A percentile compares a stretch with the other conserved stretches of the same genome.
phyloP scores from a whole-genome alignment of 2,797 vertebrate species.

The Bucorvus abyssinicus region DNA sequence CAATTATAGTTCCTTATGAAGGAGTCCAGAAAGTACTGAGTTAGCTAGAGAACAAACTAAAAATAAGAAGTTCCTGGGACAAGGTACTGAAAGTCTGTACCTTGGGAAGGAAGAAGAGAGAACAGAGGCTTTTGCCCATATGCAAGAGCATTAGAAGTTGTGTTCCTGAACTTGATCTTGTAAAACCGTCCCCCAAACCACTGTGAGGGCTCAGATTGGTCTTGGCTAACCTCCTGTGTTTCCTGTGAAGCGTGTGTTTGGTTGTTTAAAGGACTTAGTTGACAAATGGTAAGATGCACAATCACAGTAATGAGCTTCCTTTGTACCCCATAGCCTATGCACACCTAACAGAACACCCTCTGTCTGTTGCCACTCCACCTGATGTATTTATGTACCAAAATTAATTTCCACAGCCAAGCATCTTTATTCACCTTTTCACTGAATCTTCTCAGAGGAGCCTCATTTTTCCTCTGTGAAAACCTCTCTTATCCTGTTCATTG shows the following conservation, averaged over 20 bases:
- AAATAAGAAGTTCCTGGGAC: neutral
- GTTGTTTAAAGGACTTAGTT: neutral
- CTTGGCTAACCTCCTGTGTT: neutral
- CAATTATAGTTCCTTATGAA: neutral
- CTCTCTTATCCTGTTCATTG: neutral
- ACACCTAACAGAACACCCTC: neutral
- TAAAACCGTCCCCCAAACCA: neutral
- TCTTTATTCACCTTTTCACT: neutral
- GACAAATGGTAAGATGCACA: neutral
- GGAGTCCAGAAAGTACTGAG: neutral
- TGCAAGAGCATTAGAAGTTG: neutral
- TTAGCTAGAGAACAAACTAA: neutral
- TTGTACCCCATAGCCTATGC: neutral
- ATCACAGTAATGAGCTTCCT: neutral
- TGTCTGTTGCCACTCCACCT: neutral
- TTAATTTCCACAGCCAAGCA: neutral
- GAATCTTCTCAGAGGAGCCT: neutral
- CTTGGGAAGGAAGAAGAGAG: neutral
- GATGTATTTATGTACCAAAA: neutral
- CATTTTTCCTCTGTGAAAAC: neutral
- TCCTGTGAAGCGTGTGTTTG: accelerated
- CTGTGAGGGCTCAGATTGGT: neutral
- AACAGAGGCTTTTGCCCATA: neutral
- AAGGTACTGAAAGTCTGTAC: neutral
- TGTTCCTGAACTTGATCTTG: neutral